A percentile compares a stretch with the other conserved stretches of the same genome.
phyloP scores from a whole-genome alignment of 2,888 invertebrate species.

The Eristalis arbustorum region DNA sequence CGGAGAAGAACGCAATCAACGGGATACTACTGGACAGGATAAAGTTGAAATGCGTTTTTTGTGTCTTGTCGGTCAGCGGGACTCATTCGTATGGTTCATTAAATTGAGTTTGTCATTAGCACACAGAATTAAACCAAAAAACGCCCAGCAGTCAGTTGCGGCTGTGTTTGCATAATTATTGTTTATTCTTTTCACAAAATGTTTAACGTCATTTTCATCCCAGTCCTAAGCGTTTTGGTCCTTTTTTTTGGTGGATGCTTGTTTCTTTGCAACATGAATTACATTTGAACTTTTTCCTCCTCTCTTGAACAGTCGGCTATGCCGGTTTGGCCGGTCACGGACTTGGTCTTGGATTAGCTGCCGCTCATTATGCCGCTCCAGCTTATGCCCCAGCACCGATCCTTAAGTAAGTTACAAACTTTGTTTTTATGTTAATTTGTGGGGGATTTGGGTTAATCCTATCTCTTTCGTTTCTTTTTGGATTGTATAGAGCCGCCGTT shows the following conservation, averaged over 20 bases:
- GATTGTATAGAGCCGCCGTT: constrained; percentile 75
- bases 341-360: constrained; percentile 70
- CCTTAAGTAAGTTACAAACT: constrained; percentile 75
- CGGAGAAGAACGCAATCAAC: neutral
- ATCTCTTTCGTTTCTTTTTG: neutral
- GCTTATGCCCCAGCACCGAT: constrained; percentile 70
- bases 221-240: neutral
- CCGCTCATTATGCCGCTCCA: constrained; percentile 76
- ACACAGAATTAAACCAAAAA: neutral
- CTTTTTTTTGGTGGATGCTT: neutral
- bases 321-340: constrained; percentile 72
- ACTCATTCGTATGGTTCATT: neutral
- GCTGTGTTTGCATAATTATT: neutral
- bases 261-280: neutral
- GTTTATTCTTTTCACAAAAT: neutral
- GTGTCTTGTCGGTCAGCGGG: no score
- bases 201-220: neutral
- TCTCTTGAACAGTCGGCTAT: constrained; percentile 71
- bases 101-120: neutral
- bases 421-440: neutral
- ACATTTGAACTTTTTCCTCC: neutral
- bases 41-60: neutral
- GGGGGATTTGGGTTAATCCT: neutral
- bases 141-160: neutral
- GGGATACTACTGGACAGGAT: neutral